phyloP scores from a whole-genome alignment of 2,797 vertebrate species.

The Myotis daubentonii region DNA sequence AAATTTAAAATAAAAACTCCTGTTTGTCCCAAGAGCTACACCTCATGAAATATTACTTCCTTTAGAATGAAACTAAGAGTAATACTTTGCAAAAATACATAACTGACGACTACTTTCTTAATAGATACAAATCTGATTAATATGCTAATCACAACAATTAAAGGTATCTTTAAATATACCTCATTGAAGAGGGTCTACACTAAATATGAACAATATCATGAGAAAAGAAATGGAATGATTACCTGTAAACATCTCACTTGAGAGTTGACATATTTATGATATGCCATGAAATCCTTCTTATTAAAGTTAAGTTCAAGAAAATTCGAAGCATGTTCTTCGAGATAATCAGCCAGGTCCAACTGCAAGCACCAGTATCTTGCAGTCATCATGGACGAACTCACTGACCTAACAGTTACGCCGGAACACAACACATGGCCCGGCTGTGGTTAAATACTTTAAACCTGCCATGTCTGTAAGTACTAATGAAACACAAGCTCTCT shows the following conservation, averaged over 20 bases:
- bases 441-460: background rate
- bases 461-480: background rate
- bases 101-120: background rate
- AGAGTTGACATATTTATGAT: background rate
- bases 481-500: background rate
- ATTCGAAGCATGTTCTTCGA: background rate
- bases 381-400: background rate
- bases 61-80: background rate
- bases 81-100: background rate
- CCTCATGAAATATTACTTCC: background rate
- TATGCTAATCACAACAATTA: background rate
- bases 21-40: background rate
- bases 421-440: background rate
- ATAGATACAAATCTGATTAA: background rate
- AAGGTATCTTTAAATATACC: background rate
- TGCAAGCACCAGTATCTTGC: background rate
- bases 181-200: background rate
- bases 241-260: background rate
- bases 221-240: background rate
- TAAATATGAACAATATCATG: background rate
- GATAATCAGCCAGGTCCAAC: background rate
- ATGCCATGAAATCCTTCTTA: slow-evolving; percentile 11
- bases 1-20: slow-evolving; percentile 5
- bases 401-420: background rate
- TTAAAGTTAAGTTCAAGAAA: background rate